These are phyloP conservation scores for Plebejus anna DNA, from an alignment of 2,888 invertebrate genomes.

Conservation along the genomic window DNA sequence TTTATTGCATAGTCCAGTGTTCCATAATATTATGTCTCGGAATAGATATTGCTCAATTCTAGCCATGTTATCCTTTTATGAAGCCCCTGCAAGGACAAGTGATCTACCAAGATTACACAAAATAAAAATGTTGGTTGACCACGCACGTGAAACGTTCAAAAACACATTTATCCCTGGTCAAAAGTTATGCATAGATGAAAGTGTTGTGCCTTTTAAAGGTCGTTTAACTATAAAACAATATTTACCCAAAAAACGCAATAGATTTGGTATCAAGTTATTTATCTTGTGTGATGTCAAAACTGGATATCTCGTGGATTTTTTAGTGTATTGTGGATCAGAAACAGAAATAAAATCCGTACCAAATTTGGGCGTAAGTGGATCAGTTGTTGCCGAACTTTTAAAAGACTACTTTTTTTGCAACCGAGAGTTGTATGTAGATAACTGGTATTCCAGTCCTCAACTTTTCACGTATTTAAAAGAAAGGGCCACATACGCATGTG, in stretches of 20 bases:
- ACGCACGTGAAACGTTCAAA: constrained; percentile 37
- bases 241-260: constrained; percentile 40
- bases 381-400: constrained; percentile 38
- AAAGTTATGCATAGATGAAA: constrained; percentile 41
- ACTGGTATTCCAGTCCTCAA: constrained; percentile 40
- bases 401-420: constrained; percentile 39
- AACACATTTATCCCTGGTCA: constrained; percentile 33
- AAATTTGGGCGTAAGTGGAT: constrained; percentile 31
- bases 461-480: constrained; percentile 39
- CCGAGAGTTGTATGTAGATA: constrained; percentile 39
- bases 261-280: constrained; percentile 30
- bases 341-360: no score
- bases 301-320: constrained; percentile 40
- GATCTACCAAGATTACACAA: constrained; percentile 35
- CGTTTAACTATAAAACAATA: constrained; percentile 39
- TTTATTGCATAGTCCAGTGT: constrained; percentile 36
- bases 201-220: constrained; percentile 40
- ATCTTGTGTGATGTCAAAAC: constrained; percentile 39
- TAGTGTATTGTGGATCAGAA: constrained; percentile 40
- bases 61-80: constrained; percentile 38
- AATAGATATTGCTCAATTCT: constrained; percentile 38
- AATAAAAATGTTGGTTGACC: constrained; percentile 35
- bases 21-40: constrained; percentile 36
- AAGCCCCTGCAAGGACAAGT: constrained; percentile 28
- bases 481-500: constrained; percentile 39